phyloP scores from a whole-genome alignment of 2,888 invertebrate species.

The Sarcophaga rosellei region DNA sequence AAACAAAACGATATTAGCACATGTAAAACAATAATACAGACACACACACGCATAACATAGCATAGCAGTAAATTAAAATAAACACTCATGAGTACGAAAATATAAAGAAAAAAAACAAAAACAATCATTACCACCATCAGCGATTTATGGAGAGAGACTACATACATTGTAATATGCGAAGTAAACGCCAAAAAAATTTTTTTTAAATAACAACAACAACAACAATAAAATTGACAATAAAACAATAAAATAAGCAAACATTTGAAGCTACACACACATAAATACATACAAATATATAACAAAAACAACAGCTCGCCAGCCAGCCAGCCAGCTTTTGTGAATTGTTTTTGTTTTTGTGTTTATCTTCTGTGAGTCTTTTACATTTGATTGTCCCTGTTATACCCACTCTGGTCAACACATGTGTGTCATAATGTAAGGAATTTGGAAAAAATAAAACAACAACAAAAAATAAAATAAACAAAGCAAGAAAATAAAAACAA shows the following conservation, averaged over 20 bases:
- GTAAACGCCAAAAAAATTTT: too few relatives aligned
- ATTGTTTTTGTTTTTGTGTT: too few relatives aligned
- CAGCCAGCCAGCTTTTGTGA: too few relatives aligned
- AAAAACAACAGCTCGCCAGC: too few relatives aligned
- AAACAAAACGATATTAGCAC: too few relatives aligned
- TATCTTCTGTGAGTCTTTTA: too few relatives aligned
- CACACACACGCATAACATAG: not conserved
- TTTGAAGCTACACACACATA: too few relatives aligned
- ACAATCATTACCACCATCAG: not conserved
- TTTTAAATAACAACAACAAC: not conserved
- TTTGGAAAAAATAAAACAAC: conserved; percentile 12
- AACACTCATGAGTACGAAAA: not conserved
- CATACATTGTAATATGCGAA: too few relatives aligned
- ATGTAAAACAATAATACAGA: too few relatives aligned
- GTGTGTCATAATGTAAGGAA: conserved; percentile 44
- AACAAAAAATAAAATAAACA: conserved; percentile 3
- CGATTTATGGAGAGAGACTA: too few relatives aligned
- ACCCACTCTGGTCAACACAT: conserved; percentile 49
- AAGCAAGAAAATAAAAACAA: too few relatives aligned
- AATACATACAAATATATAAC: too few relatives aligned
- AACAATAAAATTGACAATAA: conserved; percentile 59
- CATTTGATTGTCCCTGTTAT: not conserved
- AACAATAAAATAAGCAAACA: conserved; percentile 64
- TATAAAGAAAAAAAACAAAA: not conserved
- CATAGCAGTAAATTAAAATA: not conserved